Base-by-base conservation (phyloP, 2,113 vertebrate species). In the Toxostoma redivivum region DNA sequence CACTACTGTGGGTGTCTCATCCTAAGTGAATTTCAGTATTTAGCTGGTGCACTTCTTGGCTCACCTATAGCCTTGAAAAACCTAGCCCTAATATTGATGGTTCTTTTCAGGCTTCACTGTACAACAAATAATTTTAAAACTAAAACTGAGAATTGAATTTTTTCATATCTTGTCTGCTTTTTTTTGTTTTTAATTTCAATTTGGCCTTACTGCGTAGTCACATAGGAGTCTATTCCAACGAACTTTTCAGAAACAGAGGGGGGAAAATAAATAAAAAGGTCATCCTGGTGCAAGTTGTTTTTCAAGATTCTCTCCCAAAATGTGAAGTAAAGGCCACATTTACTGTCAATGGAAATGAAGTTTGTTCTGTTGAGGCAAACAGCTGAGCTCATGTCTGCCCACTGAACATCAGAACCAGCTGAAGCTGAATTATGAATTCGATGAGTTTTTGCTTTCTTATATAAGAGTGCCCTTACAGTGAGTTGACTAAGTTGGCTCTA, bases 241-340 rank as follows among this genome's bases (percentile, higher is more conserved):
- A 89, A 72, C 54, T 40, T 86, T 69, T 88, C 37, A 50, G 74
- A 82, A 96, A 57, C 1, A 2, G 1, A 3, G 1, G n/a, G 13
- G 5, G 3, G 0, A 2, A 8, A 7, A 18, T 18, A 5, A 7
- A 3, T 4, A 10, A 54, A 61, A 67, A 76, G 7, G 23, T 48
- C 30, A 35, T 64, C 27, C 38, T 65, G 28, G 33, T 88, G 45
- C 35, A 73, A 65, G 37, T 47, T 95, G 31, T 89, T 96, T 92
- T 86, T 95, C 61, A 86, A 80, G 35, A 73, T 83, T 95, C 12
- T 51, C 30, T 88, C 66, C 70, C 73, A 61, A 86, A 87, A 80
- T 7, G 47, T 33, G 86, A 70, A 88, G 20, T 50, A 44, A 56
- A 47, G 56, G 61, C 48, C 83, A 93, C 78, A 81, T 89, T 74